These are phyloP conservation scores for Chlorodrepanis virens DNA, from an alignment of 2,113 vertebrate genomes.

Conservation along the genomic window DNA sequence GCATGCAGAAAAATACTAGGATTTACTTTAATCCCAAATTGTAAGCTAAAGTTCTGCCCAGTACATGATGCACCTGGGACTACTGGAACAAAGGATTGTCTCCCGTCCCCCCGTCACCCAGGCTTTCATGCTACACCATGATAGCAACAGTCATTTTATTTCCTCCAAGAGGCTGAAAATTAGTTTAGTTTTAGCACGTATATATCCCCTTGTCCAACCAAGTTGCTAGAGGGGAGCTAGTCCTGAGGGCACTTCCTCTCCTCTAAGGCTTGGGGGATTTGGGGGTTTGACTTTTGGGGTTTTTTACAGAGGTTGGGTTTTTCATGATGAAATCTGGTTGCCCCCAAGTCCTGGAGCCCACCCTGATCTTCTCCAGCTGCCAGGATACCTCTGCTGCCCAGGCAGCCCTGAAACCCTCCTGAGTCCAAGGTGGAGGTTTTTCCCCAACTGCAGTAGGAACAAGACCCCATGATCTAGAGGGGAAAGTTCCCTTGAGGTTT, in stretches of 20 bases:
- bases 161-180: conserved; percentile 34
- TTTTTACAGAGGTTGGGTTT: neutral
- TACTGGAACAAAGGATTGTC: conserved; percentile 69
- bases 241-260: neutral
- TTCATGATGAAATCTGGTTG: neutral
- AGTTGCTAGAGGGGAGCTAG: neutral
- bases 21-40: conserved; percentile 97
- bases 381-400: neutral
- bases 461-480: accelerated
- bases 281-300: accelerated
- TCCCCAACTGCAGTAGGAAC: accelerated
- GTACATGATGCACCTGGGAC: conserved; percentile 74
- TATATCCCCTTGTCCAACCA: neutral
- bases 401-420: neutral
- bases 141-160: conserved; percentile 64
- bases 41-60: conserved; percentile 76
- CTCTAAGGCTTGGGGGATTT: neutral
- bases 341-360: neutral
- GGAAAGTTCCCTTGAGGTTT: neutral
- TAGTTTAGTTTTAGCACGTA: neutral
- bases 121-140: conserved; percentile 18
- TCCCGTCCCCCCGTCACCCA: conserved; percentile 12
- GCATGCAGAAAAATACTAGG: conserved; percentile 97
- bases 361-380: neutral
- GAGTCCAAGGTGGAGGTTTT: neutral